Percentiles rank a stretch among this genome's conserved stretches.
These are phyloP conservation scores for Pachypanchax playfairii DNA, from an alignment of 2,113 vertebrate species.

Conservation along the genomic window DNA sequence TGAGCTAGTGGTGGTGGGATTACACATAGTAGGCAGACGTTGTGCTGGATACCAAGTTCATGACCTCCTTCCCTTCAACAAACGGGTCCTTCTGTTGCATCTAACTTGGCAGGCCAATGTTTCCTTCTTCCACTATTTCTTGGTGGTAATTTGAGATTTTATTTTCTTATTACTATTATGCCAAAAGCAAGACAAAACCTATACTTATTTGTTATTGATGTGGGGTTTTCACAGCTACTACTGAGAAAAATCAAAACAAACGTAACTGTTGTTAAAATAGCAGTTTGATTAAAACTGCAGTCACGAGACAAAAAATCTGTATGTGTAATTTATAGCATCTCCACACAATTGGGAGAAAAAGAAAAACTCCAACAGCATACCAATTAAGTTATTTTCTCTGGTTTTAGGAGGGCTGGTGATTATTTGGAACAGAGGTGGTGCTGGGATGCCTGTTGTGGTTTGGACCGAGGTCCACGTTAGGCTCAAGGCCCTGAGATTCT, in stretches of 20 bases:
- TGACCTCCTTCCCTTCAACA: slow-evolving; percentile 59
- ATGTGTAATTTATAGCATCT: slow-evolving; percentile 66
- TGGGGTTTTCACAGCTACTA: slow-evolving; percentile 49
- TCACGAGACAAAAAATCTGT: slow-evolving; percentile 49
- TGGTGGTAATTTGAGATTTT: slow-evolving; percentile 38
- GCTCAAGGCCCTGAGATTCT: slow-evolving; percentile 38
- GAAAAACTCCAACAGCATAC: slow-evolving; percentile 67
- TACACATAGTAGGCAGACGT: slow-evolving; percentile 34
- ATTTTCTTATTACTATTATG: slow-evolving; percentile 56
- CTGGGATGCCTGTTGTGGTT: slow-evolving; percentile 68
- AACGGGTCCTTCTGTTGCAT: slow-evolving; percentile 58
- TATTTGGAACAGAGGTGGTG: slow-evolving; percentile 72
- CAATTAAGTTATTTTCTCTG: slow-evolving; percentile 78
- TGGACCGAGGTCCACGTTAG: slow-evolving; percentile 48
- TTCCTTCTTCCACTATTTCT: slow-evolving; percentile 33
- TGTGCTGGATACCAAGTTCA: slow-evolving; percentile 49
- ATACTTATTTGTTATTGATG: slow-evolving; percentile 72
- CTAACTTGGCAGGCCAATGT: slow-evolving; percentile 47
- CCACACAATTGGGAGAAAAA: slow-evolving; percentile 26
- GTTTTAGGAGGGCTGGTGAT: slow-evolving; percentile 68
- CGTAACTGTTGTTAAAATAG: slow-evolving; percentile 40
- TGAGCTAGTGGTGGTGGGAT: slow-evolving; percentile 5
- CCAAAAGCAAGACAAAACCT: slow-evolving; percentile 45
- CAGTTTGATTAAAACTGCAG: slow-evolving; percentile 66
- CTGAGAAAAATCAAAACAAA: slow-evolving; percentile 21